Evolutionary conservation across 2,113 vertebrate genomes (phyloP).

Genomic region (Psittacula cyanocephala): DNA sequence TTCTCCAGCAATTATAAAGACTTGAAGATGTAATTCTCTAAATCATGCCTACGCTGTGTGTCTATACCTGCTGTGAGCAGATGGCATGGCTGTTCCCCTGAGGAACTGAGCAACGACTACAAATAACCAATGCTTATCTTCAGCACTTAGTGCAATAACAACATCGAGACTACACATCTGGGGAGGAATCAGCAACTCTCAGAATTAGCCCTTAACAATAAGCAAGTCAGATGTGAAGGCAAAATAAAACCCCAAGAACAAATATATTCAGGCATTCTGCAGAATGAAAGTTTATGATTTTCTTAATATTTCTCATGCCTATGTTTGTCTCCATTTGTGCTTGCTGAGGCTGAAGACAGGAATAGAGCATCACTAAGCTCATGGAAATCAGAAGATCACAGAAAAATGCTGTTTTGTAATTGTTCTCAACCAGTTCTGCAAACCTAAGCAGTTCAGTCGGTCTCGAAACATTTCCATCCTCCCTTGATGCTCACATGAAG

Average conservation of each 20-base stretch:
- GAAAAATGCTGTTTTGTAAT: conserved; percentile 34
- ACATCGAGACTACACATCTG: neutral
- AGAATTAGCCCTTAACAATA: neutral
- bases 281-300: neutral
- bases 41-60: neutral
- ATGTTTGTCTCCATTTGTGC: neutral
- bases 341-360: neutral
- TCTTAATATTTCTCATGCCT: neutral
- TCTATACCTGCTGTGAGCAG: conserved; percentile 4
- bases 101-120: conserved; percentile 12
- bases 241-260: neutral
- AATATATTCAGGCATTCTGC: neutral
- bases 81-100: neutral
- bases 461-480: neutral
- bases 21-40: conserved; percentile 5
- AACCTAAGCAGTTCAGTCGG: neutral
- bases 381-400: neutral
- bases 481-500: neutral
- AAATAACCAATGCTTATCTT: neutral
- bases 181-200: neutral
- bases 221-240: neutral
- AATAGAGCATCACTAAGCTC: neutral
- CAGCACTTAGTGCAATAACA: neutral
- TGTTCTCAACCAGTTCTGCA: neutral
- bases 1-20: neutral